Evolutionary conservation across 1,140 invertebrate species (phyloP).

Genomic region (Wiebesia pumilae): DNA sequence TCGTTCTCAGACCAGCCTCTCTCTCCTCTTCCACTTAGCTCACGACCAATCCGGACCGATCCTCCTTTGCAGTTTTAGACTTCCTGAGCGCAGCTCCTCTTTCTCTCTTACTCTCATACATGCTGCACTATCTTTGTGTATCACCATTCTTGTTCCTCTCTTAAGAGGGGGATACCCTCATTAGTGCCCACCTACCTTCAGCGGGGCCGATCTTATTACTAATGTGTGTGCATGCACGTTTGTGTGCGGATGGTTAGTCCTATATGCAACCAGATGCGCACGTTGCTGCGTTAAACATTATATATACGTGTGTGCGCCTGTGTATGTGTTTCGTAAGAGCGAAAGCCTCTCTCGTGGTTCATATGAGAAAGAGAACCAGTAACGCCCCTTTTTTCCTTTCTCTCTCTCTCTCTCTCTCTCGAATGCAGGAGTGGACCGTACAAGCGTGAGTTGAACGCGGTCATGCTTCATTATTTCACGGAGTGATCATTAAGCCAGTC

Average conservation of each 20-base stretch:
- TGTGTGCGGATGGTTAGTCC: neutral
- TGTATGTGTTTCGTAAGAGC: neutral
- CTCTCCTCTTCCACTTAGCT: slow-evolving; percentile 64
- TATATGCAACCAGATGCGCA: no score
- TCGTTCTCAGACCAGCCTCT: slow-evolving; percentile 56
- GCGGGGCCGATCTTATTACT: slow-evolving; percentile 64
- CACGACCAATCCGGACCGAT: slow-evolving; percentile 69
- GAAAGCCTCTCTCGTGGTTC: slow-evolving; percentile 26
- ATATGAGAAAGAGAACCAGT: slow-evolving; percentile 59
- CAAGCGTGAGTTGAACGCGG: slow-evolving; percentile 55
- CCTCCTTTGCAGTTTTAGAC: slow-evolving; percentile 6
- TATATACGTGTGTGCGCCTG: neutral
- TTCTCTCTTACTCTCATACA: slow-evolving; percentile 40
- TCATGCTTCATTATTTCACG: slow-evolving; percentile 72
- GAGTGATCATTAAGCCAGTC: slow-evolving; percentile 68
- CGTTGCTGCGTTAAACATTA: no score
- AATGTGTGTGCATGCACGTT: neutral
- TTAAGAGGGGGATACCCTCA: slow-evolving; percentile 61
- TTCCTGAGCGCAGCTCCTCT: neutral
- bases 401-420: slow-evolving; percentile 38
- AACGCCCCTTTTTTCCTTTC: slow-evolving; percentile 56
- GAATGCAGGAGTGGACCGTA: neutral
- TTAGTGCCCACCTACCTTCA: slow-evolving; percentile 70
- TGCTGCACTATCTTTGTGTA: slow-evolving; percentile 24
- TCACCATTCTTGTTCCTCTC: slow-evolving; percentile 19